phyloP scores from a whole-genome alignment of 2,888 invertebrate genomes.

The Ophion ventricosus region DNA sequence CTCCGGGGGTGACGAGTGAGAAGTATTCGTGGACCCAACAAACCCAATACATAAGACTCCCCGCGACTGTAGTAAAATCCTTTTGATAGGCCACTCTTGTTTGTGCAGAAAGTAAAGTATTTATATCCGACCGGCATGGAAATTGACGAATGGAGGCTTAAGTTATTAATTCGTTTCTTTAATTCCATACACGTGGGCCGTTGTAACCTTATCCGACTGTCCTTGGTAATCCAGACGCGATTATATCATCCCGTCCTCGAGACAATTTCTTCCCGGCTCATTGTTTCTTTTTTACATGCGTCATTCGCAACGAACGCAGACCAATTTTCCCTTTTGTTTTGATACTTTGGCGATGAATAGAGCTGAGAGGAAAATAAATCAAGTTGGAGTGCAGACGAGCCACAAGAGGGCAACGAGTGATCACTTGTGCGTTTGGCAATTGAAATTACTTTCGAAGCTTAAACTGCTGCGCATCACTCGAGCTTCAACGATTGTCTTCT shows the following conservation, averaged over 20 bases:
- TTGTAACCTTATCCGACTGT: not conserved
- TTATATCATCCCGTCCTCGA: not conserved
- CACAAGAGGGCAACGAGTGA: conserved; percentile 17
- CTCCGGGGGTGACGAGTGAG: conserved; percentile 53
- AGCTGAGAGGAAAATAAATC: not conserved
- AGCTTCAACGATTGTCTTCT: not conserved
- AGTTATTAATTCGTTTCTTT: not conserved
- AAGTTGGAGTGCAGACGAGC: not conserved
- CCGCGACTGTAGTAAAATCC: conserved; percentile 5
- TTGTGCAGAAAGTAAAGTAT: not conserved
- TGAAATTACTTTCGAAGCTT: conserved; percentile 12
- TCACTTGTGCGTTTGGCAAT: conserved; percentile 29
- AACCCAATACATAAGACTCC: conserved; percentile 26
- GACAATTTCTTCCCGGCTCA: not conserved
- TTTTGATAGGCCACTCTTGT: conserved; percentile 26
- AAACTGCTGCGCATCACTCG: not conserved
- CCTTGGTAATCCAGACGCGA: not conserved
- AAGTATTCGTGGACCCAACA: conserved; percentile 49
- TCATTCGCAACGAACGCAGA: not conserved
- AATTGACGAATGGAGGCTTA: not conserved
- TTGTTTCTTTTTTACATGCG: not conserved
- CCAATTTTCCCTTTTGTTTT: not conserved
- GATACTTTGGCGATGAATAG: not conserved
- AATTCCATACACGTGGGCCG: not conserved
- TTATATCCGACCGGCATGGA: not conserved